Base-by-base conservation (phyloP, 2,888 invertebrate species). In the Polyploca ridens region DNA sequence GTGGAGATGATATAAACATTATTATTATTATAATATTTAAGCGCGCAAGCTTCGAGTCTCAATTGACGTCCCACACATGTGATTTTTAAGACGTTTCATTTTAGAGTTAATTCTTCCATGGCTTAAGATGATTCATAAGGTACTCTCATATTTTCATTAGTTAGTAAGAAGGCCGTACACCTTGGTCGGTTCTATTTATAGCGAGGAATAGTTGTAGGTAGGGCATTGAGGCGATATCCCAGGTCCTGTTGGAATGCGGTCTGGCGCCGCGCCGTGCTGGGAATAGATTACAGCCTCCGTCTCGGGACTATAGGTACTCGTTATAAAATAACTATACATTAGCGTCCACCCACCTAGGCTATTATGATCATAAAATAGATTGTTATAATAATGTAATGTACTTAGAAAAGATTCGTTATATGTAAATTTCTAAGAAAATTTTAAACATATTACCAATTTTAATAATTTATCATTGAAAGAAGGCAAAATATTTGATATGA, bases 171-270 rank as follows among this genome's bases (percentile, higher is more conserved):
- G 86, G 85, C 87, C 84, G 79, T 85, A 70, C 69, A 88, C 87
- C 88, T 75, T 77, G 71, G 60, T 69, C 59, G 69, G 69, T 77
- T 82, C 88, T 92, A 92, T 91, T 88, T 89, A 87, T 92, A 92
- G 80, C 77, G 62, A 69, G 49, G 8, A 65, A 82, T 82, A 78
- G 79, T 70, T 79, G 72, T 80, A 87, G 89, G 83, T 87, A 87
- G 85, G 87, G 83, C 85, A 90, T 88, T 89, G 90, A 89, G 86
- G 81, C 83, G 83, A 84, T 88, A 88, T 88, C 84, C 89, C 85
- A 84, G 87, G 82, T 91, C 89, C 89, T 84, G 76, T 71, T 78
- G 90, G 93, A 93, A 93, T 93, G 93, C 84, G 79, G 93, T 91
- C 85, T 86, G 91, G 91, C 92, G 93, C 90, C 90, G 91, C 92